Evolutionary conservation across 2,888 invertebrate species (phyloP).

Genomic region (Lacanobia oleracea): DNA sequence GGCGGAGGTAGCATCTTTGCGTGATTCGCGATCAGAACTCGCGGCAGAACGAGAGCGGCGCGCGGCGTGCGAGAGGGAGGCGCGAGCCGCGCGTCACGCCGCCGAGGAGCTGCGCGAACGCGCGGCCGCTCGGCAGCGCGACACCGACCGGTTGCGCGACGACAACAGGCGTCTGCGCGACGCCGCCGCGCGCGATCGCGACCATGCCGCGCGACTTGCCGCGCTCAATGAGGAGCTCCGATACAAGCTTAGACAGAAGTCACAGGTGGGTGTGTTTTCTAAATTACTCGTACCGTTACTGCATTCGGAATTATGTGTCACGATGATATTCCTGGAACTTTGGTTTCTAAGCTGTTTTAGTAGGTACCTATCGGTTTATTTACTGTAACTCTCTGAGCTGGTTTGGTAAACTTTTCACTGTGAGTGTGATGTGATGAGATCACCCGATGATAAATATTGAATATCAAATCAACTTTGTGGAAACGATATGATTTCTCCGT

Average conservation of each 20-base stretch:
- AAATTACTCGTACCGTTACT: neutral
- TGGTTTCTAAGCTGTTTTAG: neutral
- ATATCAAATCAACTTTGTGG: neutral
- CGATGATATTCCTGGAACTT: neutral
- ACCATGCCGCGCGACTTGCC: slow-evolving; percentile 94
- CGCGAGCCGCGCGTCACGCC: slow-evolving; percentile 94
- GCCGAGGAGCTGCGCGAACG: slow-evolving; percentile 96
- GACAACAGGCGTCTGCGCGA: slow-evolving; percentile 94
- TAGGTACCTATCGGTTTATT: slow-evolving; percentile 1
- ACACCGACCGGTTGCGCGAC: slow-evolving; percentile 91
- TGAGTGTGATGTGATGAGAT: neutral
- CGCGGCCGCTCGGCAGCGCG: slow-evolving; percentile 93
- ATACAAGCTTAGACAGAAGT: slow-evolving; percentile 96
- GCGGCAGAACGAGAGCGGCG: slow-evolving; percentile 94
- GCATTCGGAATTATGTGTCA: neutral
- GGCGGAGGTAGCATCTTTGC: slow-evolving; percentile 95
- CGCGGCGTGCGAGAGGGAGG: slow-evolving; percentile 93
- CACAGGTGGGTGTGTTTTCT: slow-evolving; percentile 89
- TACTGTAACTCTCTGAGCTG: neutral
- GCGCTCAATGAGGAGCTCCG: slow-evolving; percentile 97
- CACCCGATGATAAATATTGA: neutral
- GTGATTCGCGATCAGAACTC: slow-evolving; percentile 93
- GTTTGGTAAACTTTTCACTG: slow-evolving; percentile 19
- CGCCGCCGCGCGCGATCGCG: slow-evolving; percentile 93
- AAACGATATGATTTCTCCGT: neutral